Percentiles rank a stretch among this genome's conserved stretches.
Evolutionary conservation across 2,888 invertebrate genomes (phyloP).

Genomic region (Rhagonycha lutea): DNA sequence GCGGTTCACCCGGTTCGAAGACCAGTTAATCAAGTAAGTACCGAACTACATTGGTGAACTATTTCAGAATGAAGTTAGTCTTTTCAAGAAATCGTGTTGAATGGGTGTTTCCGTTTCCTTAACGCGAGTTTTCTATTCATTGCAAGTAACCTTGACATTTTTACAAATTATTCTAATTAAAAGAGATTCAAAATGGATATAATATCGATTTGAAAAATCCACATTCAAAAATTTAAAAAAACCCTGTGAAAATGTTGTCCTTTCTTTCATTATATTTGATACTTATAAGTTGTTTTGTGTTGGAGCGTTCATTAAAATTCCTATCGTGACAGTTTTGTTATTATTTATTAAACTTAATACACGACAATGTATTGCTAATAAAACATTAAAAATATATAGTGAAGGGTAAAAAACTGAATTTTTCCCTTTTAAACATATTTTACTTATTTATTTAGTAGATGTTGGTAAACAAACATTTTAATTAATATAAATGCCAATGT

Average conservation of each 20-base stretch:
- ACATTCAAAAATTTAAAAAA: not conserved
- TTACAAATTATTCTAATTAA: conserved; percentile 4
- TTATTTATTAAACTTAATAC: not conserved
- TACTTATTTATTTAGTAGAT: not conserved
- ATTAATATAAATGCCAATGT: not conserved
- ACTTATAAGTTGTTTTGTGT: not conserved
- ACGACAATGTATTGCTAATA: not conserved
- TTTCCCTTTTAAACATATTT: not conserved
- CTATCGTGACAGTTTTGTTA: conserved; percentile 9
- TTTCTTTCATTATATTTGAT: not conserved
- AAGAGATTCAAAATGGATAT: not conserved
- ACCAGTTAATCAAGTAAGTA: conserved; percentile 33
- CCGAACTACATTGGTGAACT: conserved; percentile 29
- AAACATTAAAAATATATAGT: conserved; percentile 1
- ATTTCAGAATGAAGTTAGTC: conserved; percentile 30
- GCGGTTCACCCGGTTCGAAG: conserved; percentile 38
- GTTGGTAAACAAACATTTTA: not conserved
- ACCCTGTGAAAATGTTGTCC: not conserved
- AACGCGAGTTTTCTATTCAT: conserved; percentile 3
- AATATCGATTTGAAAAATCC: not conserved
- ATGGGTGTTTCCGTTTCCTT: conserved; percentile 24
- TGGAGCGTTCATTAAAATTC: conserved; percentile 7
- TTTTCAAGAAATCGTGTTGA: conserved; percentile 25
- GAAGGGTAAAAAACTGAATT: not conserved
- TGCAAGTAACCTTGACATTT: conserved; percentile 8